Evolutionary conservation across 2,888 invertebrate species (phyloP), one percentile per base, ranked within the genome.

Genomic region (Litoditis marina): DNA sequence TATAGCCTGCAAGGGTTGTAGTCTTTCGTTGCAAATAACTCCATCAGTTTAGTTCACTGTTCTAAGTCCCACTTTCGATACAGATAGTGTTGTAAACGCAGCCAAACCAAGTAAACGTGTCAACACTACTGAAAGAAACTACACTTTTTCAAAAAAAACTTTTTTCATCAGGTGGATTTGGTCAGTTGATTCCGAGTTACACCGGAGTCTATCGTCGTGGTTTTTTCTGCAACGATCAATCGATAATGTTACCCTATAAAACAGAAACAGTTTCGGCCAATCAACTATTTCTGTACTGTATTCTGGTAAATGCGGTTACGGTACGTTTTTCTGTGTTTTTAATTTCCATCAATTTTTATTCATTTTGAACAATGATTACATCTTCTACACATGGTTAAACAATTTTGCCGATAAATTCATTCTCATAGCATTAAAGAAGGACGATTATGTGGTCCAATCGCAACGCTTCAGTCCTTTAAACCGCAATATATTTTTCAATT

Each of bases 191-290:
- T n/a, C 71, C 74, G 1, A 59, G 51, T 8, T 50, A 66, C 6
- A 57, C 65, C 22, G 75, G 75, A 25, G 60, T 65, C 11, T 63
- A 58, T 25, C 65, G 64, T 36, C 65, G 73, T 27, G 75, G 75
- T 16, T 75, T 75, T 55, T 75, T 73, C 58, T 75, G 75, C 47
- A 71, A 73, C 46, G 75, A 75, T 55, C 71, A 75, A 36, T 62
- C 63, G 32, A 75, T 75, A 39, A 68, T 65, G 31, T 72, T 68
- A 49, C 65, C 67, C 30, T 73, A 66, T 53, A 64, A 63, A 22
- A 42, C 27, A 2, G 67, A 70, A 22, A 70, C 74, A 11, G 56
- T 74, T 6, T 56, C 68, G 7, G 34, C 65, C 3, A 32, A 55
- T 11, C 60, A 62, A 16, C 54, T 74, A n/a, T 59, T 71, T 46